Conservation (phyloP, 2,113 vertebrate genomes). For the Spilogale gracilis region DNA sequence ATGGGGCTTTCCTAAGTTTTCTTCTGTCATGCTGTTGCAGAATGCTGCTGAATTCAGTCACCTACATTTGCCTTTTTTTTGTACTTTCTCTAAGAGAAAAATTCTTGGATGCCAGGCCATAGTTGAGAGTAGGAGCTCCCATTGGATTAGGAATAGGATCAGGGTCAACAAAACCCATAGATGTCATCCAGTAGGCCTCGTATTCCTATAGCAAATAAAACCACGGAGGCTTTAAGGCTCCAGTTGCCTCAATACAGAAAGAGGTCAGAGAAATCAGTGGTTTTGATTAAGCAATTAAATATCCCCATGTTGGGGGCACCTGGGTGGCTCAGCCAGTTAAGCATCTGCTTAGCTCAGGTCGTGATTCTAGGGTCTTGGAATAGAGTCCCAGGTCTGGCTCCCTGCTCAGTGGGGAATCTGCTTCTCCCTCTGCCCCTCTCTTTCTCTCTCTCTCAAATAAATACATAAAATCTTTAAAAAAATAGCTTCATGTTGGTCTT, state of each 20-base stretch:
- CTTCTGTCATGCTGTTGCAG: background rate
- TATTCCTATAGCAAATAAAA: background rate
- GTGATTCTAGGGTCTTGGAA: too few relatives aligned
- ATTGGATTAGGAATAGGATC: background rate
- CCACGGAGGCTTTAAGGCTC: background rate
- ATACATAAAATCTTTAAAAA: too few relatives aligned
- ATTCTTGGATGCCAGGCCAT: background rate
- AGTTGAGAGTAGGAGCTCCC: background rate
- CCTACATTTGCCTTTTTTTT: background rate
- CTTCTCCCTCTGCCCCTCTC: too few relatives aligned
- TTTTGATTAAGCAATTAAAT: constrained; percentile 49
- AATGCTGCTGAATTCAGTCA: constrained; percentile 46
- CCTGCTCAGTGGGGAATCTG: too few relatives aligned
- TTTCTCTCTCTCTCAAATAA: too few relatives aligned
- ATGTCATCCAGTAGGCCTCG: background rate
- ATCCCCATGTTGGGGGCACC: background rate
- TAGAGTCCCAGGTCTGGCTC: too few relatives aligned
- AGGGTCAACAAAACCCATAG: background rate
- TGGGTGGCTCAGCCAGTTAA: too few relatives aligned
- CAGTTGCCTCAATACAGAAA: constrained; percentile 12
- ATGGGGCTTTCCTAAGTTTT: constrained; percentile 49
- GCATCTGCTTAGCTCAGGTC: too few relatives aligned
- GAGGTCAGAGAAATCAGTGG: constrained; percentile 9
- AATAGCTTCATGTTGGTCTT: background rate
- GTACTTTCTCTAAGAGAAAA: constrained; percentile 19